Evolutionary conservation across 2,888 invertebrate genomes (phyloP).

Genomic region (Himalopsyche tibetana): DNA sequence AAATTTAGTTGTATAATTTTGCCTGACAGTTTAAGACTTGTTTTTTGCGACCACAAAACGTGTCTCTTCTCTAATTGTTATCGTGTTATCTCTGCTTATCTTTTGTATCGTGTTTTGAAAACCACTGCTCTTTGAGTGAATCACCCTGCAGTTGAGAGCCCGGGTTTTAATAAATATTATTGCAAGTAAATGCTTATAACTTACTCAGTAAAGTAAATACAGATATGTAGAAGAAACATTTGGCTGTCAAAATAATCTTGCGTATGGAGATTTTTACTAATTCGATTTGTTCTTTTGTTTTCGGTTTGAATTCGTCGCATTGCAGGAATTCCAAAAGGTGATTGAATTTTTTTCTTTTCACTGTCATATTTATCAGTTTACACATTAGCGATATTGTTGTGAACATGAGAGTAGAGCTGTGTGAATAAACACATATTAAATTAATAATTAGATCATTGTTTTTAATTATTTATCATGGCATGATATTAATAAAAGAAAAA

Average conservation of each 20-base stretch:
- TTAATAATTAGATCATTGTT: background rate
- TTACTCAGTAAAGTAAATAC: slow-evolving; percentile 58
- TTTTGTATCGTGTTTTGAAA: no score
- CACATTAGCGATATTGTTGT: slow-evolving; percentile 57
- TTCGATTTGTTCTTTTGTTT: slow-evolving; percentile 43
- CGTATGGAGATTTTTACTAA: slow-evolving; percentile 42
- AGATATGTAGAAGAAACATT: slow-evolving; percentile 50
- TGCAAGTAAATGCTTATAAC: background rate
- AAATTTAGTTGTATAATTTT: no score
- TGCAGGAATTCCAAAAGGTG: slow-evolving; percentile 49
- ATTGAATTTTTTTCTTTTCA: slow-evolving; percentile 47
- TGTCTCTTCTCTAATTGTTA: no score
- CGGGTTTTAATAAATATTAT: no score
- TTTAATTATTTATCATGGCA: background rate
- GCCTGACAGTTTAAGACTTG: no score
- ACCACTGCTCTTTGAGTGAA: no score
- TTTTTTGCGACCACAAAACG: no score
- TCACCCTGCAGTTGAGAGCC: no score
- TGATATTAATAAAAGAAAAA: no score
- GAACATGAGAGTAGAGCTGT: slow-evolving; percentile 54
- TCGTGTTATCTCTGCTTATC: no score
- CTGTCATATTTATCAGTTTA: slow-evolving; percentile 49
- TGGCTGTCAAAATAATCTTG: slow-evolving; percentile 21
- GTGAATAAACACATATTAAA: background rate
- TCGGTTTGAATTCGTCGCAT: slow-evolving; percentile 56